Base-by-base conservation (phyloP, 2,113 vertebrate genomes). In the Siniperca chuatsi region DNA sequence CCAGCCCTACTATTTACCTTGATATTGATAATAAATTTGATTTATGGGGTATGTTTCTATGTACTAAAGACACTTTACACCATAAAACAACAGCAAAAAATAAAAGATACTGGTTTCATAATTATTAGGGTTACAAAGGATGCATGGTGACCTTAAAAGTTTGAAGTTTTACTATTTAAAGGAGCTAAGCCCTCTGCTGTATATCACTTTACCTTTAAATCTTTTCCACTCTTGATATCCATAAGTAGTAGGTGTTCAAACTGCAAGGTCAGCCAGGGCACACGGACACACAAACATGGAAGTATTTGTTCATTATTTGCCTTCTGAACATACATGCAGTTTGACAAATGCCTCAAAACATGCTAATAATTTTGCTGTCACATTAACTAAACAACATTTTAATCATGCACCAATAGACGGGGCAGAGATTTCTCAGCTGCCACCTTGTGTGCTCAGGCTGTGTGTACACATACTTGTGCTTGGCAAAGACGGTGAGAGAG, bases 151-250 rank as follows among this genome's bases (percentile, higher is more conserved):
- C 79, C 58, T 79, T 71, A 60, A 78, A 80, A 50, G 65, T 52
- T 71, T 40, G 1, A 57, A 16, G 55, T 83, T 85, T 78, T 29
- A 81, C 74, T 89, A 81, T 85, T 89, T 68, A 77, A 83, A 89
- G 82, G 33, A 40, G 37, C 46, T 77, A 65, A 81, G 58, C 84
- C 82, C 64, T 58, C 9, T 75, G 80, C 40, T 77, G 65, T 79
- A 79, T 92, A 92, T 94, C 90, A 75, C 0, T 92, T 94, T 92
- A 92, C 91, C 60, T 87, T 79, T 57, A 73, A 35, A 86, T 68
- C 35, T 68, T 84, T 89, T 72, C 68, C 79, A 75, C 77, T 70
- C 71, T 66, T 52, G 20, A 81, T 35, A 23, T 70, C 25, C 29
- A 50, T 50, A 25, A 78, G 54, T 72, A 76, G 57, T 40, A 69